These are phyloP conservation scores for Holacanthella duospinosa DNA, from an alignment of 2,888 invertebrate genomes.

Conservation along the genomic window DNA sequence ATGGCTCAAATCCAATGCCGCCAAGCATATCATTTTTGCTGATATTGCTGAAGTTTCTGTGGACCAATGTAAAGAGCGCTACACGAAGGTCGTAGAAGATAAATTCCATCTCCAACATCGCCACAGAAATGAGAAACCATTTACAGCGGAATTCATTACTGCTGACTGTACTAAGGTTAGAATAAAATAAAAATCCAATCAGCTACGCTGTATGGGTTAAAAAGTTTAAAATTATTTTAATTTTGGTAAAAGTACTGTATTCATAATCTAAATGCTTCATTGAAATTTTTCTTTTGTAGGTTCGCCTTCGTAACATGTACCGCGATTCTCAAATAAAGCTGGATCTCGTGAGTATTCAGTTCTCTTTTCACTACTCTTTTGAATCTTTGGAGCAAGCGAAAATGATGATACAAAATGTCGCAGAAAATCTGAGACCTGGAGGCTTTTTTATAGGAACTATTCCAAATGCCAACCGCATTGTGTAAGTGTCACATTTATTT, in stretches of 20 bases:
- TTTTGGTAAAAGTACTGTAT: not conserved
- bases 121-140: constrained; percentile 44
- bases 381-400: constrained; percentile 79
- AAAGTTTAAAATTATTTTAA: too few relatives aligned
- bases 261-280: too few relatives aligned
- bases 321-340: constrained; percentile 65
- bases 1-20: constrained; percentile 68
- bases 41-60: constrained; percentile 90
- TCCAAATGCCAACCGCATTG: constrained; percentile 84
- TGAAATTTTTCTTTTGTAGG: constrained; percentile 39
- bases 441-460: constrained; percentile 96
- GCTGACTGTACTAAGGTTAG: constrained; percentile 76
- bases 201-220: too few relatives aligned
- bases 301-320: constrained; percentile 61
- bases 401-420: constrained; percentile 82
- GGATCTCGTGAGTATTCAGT: constrained; percentile 92
- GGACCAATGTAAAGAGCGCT: constrained; percentile 77
- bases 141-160: constrained; percentile 77
- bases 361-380: constrained; percentile 95
- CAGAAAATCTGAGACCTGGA: constrained; percentile 75
- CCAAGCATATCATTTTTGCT: constrained; percentile 73
- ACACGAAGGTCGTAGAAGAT: constrained; percentile 54
- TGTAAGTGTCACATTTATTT: too few relatives aligned
- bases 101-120: constrained; percentile 32
- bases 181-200: not conserved